Base-by-base conservation (phyloP, 2,797 vertebrate genomes). In the Premnoplex brunnescens region DNA sequence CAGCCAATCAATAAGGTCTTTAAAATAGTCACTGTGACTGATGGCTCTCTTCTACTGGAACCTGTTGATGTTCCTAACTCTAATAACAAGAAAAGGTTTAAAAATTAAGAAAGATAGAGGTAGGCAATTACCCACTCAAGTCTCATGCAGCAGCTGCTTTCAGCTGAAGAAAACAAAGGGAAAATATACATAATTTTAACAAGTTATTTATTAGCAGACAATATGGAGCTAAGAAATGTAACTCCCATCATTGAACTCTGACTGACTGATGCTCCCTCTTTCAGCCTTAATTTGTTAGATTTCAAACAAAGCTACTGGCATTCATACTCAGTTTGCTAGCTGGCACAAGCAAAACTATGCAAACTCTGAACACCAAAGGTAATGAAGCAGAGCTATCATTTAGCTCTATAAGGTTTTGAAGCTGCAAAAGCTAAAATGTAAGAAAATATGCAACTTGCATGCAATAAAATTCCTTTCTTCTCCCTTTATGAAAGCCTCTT, bases 261-360 rank as follows among this genome's bases (percentile, higher is more conserved):
- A 83, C 64, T 78, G 58, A 59, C 26, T 85, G 67, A 64, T 2
- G 3, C 26, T 72, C 43, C 28, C 32, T 89, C 49, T 88, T 95
- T 93, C 87, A 95, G 48, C 12, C 48, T 88, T 73, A 93, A 90
- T 88, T 90, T 91, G 51, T 74, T 92, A 73, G 49, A 71, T 86
- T 95, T 80, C 52, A 76, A 58, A 81, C 69, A 92, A 80, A 94
- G 54, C 59, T 89, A 77, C 85, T 62, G 36, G 55, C 44, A 72
- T 93, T 89, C 71, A 85, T 64, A 69, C 23, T 85, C 37, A 56
- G 39, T 86, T 93, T 91, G 34, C 79, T 80, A 62, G 41, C 32
- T 92, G 46, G 55, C 89, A 95, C 49, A 92, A 93, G 77, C 22
- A 34, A 83, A 93, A 52, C 14, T 69, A 49, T 78, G 80, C 59